Evolutionary conservation across 2,888 invertebrate species (phyloP).

Genomic region (Meta bourneti): DNA sequence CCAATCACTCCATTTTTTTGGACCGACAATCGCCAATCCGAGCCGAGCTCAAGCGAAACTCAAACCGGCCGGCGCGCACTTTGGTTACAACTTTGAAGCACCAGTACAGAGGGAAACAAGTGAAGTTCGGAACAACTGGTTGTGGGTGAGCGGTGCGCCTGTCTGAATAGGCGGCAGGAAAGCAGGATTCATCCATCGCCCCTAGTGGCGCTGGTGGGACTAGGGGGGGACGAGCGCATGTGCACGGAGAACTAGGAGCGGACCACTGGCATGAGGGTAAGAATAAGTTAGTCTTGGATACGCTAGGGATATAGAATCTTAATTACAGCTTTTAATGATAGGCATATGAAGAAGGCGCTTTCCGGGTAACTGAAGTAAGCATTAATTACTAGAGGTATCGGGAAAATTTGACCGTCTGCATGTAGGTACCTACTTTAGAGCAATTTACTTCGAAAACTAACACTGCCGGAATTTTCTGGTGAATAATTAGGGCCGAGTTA

Average conservation of each 20-base stretch:
- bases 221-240: conserved; percentile 56
- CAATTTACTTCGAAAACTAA: conserved; percentile 15
- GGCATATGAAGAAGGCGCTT: conserved; percentile 45
- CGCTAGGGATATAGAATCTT: conserved; percentile 51
- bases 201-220: conserved; percentile 49
- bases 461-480: neutral
- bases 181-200: conserved; percentile 58
- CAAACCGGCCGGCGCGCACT: conserved; percentile 39
- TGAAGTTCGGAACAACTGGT: conserved; percentile 36
- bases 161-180: conserved; percentile 33
- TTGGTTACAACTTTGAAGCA: conserved; percentile 30
- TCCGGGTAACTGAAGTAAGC: conserved; percentile 31
- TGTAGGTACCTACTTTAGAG: neutral
- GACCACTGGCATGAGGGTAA: conserved; percentile 45
- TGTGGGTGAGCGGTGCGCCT: conserved; percentile 25
- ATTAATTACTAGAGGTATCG: conserved; percentile 44
- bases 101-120: neutral
- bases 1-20: neutral
- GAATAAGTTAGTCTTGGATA: conserved; percentile 19
- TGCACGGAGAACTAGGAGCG: conserved; percentile 44
- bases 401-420: conserved; percentile 15
- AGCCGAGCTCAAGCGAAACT: conserved; percentile 9
- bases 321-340: conserved; percentile 66
- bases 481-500: conserved; percentile 19
- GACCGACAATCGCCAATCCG: neutral